Conservation (phyloP, 2,113 vertebrate genomes). For the Oceanites oceanicus region DNA sequence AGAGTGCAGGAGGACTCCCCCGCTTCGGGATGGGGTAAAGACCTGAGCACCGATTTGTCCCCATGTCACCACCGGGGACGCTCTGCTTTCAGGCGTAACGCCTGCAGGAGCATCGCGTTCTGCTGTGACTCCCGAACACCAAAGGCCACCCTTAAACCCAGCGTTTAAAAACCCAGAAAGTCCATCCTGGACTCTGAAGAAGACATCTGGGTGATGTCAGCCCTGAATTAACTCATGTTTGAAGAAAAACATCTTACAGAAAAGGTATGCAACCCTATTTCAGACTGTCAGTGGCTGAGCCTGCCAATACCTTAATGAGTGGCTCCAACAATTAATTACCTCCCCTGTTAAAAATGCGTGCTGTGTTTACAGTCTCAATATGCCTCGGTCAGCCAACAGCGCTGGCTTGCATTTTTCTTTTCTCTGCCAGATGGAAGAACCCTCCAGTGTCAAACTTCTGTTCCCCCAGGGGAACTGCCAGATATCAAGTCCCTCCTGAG, state of each 20-base stretch:
- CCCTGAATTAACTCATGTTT: background rate
- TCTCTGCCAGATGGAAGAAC: background rate
- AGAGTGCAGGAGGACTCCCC: background rate
- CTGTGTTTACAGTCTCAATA: background rate
- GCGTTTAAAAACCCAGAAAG: background rate
- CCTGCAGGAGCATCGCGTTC: background rate
- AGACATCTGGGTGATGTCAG: background rate
- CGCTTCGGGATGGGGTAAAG: background rate
- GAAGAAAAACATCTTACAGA: background rate
- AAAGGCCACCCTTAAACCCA: background rate
- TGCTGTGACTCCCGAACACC: background rate
- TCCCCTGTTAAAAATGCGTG: background rate
- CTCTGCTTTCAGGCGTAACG: background rate
- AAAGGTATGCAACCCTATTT: background rate
- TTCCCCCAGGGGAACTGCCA: background rate
- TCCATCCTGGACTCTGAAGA: background rate
- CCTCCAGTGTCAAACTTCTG: background rate
- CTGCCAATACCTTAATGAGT: background rate
- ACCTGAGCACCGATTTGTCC: background rate
- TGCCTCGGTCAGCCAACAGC: background rate
- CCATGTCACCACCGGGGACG: fast-evolving
- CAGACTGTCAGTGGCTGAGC: background rate
- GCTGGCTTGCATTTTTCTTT: background rate
- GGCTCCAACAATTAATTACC: background rate
- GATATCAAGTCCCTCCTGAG: background rate